Evolutionary conservation across 2,113 vertebrate species (phyloP).

Genomic region (Rhabdornis inornatus): DNA sequence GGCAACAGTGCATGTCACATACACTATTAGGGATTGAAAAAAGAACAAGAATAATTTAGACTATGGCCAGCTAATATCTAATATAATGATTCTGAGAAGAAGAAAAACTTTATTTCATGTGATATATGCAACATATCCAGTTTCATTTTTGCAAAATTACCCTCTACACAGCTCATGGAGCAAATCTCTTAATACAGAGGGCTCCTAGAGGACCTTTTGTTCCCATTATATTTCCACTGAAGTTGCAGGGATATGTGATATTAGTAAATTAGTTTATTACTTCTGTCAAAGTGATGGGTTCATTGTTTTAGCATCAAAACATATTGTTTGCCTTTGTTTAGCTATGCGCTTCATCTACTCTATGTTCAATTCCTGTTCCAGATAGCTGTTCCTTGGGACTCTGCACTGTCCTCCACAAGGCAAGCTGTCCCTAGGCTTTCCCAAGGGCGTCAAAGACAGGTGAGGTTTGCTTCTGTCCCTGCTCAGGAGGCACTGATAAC

Average conservation of each 20-base stretch:
- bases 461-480: not conserved
- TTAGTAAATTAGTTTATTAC: not conserved
- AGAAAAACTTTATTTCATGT: not conserved
- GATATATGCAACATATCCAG: not conserved
- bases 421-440: not conserved
- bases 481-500: not conserved
- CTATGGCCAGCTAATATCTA: not conserved
- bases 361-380: not conserved
- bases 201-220: not conserved
- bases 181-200: not conserved
- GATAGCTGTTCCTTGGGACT: not conserved
- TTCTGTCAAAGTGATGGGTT: not conserved
- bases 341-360: fast-evolving
- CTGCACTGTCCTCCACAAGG: not conserved
- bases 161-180: not conserved
- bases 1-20: not conserved
- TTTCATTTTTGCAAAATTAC: not conserved
- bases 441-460: not conserved
- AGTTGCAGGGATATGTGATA: not conserved
- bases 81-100: not conserved
- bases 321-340: not conserved
- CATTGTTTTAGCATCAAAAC: not conserved
- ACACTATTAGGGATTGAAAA: not conserved
- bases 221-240: not conserved
- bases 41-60: not conserved